Percentiles rank a stretch among this genome's conserved stretches.
Evolutionary conservation across 2,113 vertebrate genomes (phyloP).

Genomic region (Callaeas wilsoni): DNA sequence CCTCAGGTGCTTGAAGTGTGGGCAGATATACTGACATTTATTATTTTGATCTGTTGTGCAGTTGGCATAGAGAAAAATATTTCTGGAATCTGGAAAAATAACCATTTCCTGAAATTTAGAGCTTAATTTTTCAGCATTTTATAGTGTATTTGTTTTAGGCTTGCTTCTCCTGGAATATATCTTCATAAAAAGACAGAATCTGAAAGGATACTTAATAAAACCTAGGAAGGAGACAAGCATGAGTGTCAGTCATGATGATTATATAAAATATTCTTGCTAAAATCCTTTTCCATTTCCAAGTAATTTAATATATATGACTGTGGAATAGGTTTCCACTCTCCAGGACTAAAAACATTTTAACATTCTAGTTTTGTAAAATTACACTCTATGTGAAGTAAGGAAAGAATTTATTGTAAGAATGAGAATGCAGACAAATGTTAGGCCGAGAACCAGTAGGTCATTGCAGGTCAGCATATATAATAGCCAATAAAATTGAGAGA

Average conservation of each 20-base stretch:
- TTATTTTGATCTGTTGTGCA: background rate
- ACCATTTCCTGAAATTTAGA: background rate
- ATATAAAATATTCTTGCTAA: background rate
- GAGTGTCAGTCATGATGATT: background rate
- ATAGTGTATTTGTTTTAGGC: background rate
- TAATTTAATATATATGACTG: background rate
- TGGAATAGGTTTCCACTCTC: background rate
- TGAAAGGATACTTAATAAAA: background rate
- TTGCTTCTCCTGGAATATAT: background rate
- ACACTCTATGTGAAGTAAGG: background rate
- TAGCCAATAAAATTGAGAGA: background rate
- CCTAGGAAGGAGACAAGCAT: background rate
- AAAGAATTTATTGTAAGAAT: background rate
- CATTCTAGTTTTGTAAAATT: background rate
- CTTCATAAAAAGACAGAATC: background rate
- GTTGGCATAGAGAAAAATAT: background rate
- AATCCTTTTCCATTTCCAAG: background rate
- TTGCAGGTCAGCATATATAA: background rate
- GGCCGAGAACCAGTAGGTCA: background rate
- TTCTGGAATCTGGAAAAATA: background rate
- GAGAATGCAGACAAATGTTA: background rate
- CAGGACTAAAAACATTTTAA: background rate
- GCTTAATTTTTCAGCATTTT: background rate
- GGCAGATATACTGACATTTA: background rate
- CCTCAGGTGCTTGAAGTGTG: background rate